A percentile compares a stretch with the other conserved stretches of the same genome.
These are phyloP conservation scores for Platalea minor DNA, from an alignment of 2,797 vertebrate species.

Conservation along the genomic window DNA sequence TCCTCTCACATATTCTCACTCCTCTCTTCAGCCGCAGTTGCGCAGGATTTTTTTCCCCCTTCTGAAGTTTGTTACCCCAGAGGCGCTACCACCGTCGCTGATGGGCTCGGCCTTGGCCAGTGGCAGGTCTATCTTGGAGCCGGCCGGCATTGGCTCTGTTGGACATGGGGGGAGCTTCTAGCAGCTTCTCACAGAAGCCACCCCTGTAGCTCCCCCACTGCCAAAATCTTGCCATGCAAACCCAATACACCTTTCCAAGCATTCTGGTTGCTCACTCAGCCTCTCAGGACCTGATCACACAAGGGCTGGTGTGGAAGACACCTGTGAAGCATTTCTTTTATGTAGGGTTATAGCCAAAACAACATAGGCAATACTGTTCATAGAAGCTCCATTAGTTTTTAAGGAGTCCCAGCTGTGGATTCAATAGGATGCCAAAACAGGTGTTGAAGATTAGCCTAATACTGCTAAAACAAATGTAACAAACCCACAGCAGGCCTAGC, in stretches of 20 bases:
- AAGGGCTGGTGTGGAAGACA: not conserved
- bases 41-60: no score
- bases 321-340: not conserved
- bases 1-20: no score
- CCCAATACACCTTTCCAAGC: not conserved
- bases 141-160: no score
- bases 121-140: no score
- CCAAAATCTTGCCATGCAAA: no score
- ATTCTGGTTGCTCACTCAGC: not conserved
- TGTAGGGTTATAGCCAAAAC: not conserved
- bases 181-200: no score
- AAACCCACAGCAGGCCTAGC: not conserved
- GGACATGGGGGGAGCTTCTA: no score
- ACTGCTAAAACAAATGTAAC: not conserved
- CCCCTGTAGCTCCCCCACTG: no score
- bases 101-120: no score
- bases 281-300: not conserved
- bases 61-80: no score
- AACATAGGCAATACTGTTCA: not conserved
- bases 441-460: not conserved
- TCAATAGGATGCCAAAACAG: not conserved
- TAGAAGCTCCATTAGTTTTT: not conserved
- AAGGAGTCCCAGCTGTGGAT: not conserved
- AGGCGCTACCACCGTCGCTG: no score
- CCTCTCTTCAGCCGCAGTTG: no score